Evolutionary conservation across 2,797 vertebrate species (phyloP).

Genomic region (Lagorchestes hirsutus): DNA sequence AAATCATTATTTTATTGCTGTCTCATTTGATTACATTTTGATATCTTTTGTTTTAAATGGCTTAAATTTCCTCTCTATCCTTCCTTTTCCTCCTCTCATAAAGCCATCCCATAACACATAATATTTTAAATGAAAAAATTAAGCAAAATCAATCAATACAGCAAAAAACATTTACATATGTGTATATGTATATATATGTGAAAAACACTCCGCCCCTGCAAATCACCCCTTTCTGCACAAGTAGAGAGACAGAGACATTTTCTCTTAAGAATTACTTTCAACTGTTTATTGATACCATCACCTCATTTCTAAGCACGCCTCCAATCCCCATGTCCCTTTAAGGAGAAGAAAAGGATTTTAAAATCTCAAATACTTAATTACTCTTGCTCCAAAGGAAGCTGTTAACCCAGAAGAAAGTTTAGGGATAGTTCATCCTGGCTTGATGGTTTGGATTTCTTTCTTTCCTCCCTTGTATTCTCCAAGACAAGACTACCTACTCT

Average conservation of each 20-base stretch:
- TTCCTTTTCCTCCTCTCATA: background rate
- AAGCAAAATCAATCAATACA: background rate
- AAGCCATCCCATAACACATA: background rate
- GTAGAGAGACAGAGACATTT: background rate
- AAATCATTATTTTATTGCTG: background rate
- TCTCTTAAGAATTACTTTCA: constrained; percentile 51
- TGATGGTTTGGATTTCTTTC: constrained; percentile 41
- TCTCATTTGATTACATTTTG: background rate
- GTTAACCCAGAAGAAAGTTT: constrained; percentile 40
- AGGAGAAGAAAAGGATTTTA: constrained; percentile 64
- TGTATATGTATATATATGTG: too few relatives aligned
- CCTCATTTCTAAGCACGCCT: constrained; percentile 63
- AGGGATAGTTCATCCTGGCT: constrained; percentile 38
- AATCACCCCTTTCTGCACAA: background rate
- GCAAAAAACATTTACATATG: background rate
- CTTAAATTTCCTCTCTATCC: background rate
- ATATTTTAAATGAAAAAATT: background rate
- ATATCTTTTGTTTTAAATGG: background rate
- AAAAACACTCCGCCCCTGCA: rapidly evolving
- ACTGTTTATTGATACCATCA: constrained; percentile 73
- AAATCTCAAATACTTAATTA: constrained; percentile 73
- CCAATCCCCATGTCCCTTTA: constrained; percentile 71
- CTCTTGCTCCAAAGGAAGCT: constrained; percentile 50
- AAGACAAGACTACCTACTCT: background rate
- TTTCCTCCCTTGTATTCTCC: background rate